Evolutionary conservation across 2,113 vertebrate genomes (phyloP).

Genomic region (Ictalurus furcatus): DNA sequence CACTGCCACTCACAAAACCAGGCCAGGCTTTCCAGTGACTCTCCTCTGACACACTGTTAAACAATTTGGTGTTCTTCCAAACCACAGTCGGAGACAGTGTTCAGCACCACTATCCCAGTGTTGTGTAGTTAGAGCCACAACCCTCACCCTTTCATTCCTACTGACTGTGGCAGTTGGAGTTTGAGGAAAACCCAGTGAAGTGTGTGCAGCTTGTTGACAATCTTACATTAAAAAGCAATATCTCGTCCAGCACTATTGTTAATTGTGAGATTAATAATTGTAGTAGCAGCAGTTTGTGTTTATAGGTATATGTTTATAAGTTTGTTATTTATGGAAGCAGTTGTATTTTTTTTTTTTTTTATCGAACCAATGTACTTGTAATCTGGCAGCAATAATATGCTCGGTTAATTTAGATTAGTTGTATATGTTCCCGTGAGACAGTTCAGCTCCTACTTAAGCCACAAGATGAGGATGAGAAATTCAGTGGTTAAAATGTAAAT

Average conservation of each 20-base stretch:
- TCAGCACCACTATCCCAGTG: not conserved
- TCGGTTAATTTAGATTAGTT: not conserved
- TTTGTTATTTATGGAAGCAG: not conserved
- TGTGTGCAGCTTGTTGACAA: not conserved
- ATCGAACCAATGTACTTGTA: not conserved
- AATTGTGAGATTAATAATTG: not conserved
- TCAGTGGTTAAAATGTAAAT: not conserved
- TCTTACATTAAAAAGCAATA: not conserved
- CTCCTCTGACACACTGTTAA: slow-evolving; percentile 47
- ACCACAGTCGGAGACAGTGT: not conserved
- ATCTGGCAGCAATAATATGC: not conserved
- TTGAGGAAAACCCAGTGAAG: not conserved
- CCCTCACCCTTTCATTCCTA: no score
- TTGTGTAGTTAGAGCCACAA: not conserved
- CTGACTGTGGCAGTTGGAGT: not conserved
- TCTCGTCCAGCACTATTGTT: not conserved
- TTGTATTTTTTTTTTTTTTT: not conserved
- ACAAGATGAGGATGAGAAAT: not conserved
- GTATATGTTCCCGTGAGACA: not conserved
- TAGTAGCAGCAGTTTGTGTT: not conserved
- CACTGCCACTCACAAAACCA: slow-evolving; percentile 74
- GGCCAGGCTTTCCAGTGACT: slow-evolving; percentile 62
- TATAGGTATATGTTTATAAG: not conserved
- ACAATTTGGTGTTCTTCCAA: not conserved
- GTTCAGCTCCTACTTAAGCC: not conserved